Conservation (phyloP, 2,797 vertebrate species). For the Bovichtus diacanthus region DNA sequence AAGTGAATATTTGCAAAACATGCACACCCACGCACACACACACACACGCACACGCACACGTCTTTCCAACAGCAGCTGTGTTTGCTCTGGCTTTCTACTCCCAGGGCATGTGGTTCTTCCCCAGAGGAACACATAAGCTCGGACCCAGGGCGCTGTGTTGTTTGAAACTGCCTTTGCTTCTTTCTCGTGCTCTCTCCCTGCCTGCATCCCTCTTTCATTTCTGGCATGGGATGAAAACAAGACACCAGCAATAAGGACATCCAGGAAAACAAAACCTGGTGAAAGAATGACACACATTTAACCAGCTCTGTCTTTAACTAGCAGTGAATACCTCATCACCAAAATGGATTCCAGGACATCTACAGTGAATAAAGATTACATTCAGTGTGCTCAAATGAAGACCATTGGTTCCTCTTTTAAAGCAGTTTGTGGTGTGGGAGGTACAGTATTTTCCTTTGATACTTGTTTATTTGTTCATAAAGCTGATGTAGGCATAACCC, state of each 20-base stretch:
- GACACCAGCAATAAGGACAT: constrained; percentile 57
- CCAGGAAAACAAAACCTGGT: constrained; percentile 17
- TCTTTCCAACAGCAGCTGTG: constrained; percentile 68
- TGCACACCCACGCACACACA: not conserved
- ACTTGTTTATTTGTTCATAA: constrained; percentile 58
- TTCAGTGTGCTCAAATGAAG: constrained; percentile 39
- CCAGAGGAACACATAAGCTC: constrained; percentile 68
- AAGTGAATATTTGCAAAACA: not conserved
- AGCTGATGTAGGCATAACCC: constrained; percentile 55
- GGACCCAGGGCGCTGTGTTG: constrained; percentile 68
- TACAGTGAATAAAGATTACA: constrained; percentile 43
- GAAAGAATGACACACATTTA: constrained; percentile 47
- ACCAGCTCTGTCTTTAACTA: constrained; percentile 37
- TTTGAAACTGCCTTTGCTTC: constrained; percentile 72
- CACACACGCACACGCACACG: constrained; percentile 16
- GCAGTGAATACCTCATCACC: constrained; percentile 21
- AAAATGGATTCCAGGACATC: constrained; percentile 62
- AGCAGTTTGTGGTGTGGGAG: constrained; percentile 45
- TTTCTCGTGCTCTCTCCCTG: constrained; percentile 42
- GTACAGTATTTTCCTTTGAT: constrained; percentile 53
- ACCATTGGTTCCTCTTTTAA: constrained; percentile 22
- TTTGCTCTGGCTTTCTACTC: constrained; percentile 70
- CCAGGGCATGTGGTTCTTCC: constrained; percentile 63
- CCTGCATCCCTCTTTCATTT: constrained; percentile 44
- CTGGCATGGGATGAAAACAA: constrained; percentile 72